A percentile compares a stretch with the other conserved stretches of the same genome.
Evolutionary conservation across 2,888 invertebrate genomes (phyloP).

Genomic region (Tipula confusa): DNA sequence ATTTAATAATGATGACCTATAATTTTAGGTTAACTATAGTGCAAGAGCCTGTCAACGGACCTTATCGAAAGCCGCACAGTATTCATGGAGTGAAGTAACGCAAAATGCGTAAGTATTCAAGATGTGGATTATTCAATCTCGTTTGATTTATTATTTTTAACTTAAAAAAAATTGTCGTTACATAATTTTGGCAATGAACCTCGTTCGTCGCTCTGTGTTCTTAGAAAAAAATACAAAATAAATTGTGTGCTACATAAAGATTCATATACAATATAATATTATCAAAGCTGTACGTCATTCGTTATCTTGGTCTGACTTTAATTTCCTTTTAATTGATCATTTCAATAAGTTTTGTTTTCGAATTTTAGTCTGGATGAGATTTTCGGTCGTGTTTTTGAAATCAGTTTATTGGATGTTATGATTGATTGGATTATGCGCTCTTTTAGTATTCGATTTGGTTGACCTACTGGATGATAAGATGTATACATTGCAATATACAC

Average conservation of each 20-base stretch:
- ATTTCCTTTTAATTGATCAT: neutral
- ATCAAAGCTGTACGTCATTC: neutral
- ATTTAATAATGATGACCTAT: slow-evolving; percentile 7
- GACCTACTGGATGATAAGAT: neutral
- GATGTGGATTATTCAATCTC: neutral
- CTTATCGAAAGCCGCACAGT: neutral
- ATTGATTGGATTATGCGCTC: neutral
- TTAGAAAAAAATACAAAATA: neutral
- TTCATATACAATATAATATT: neutral
- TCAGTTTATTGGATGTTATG: neutral
- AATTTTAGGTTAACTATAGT: slow-evolving; percentile 28
- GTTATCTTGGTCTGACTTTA: neutral
- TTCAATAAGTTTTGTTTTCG: neutral
- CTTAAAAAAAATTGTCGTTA: neutral
- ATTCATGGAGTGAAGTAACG: neutral
- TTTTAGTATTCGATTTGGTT: neutral
- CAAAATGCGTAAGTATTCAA: neutral
- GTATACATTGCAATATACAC: neutral
- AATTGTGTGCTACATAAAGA: neutral
- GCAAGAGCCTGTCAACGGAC: slow-evolving; percentile 7
- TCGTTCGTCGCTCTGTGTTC: neutral
- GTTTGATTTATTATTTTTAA: neutral
- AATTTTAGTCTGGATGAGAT: neutral
- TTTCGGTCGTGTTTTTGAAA: neutral
- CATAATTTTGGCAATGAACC: slow-evolving; percentile 16